Conservation (phyloP, 2,797 vertebrate genomes). For the Premnoplex brunnescens region DNA sequence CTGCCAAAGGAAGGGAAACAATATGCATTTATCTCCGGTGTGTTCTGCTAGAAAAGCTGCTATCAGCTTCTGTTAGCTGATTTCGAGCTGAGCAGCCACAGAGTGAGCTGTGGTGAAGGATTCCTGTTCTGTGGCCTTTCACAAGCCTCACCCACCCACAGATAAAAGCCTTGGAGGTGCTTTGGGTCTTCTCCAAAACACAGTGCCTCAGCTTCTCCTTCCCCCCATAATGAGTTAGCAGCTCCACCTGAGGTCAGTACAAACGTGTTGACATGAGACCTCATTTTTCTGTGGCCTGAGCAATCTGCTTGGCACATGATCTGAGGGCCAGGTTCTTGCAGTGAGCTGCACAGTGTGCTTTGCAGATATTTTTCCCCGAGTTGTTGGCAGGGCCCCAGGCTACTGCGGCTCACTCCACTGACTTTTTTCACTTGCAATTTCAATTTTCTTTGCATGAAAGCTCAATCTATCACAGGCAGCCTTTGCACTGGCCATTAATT, state of each 20-base stretch:
- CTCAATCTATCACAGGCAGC: conserved; percentile 7
- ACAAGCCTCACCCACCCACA: background rate
- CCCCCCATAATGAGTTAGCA: background rate
- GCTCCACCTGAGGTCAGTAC: background rate
- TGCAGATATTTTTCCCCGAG: background rate
- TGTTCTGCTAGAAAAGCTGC: background rate
- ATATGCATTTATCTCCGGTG: background rate
- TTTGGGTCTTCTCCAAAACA: background rate
- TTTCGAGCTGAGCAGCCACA: background rate
- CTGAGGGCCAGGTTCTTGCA: background rate
- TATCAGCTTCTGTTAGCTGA: background rate
- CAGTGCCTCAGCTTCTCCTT: background rate
- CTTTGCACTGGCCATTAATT: conserved; percentile 25
- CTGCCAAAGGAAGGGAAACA: background rate
- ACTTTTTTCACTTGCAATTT: conserved; percentile 28
- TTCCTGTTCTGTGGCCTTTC: background rate
- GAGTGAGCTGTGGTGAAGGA: background rate
- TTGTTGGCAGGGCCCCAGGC: conserved; percentile 17
- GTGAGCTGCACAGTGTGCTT: background rate
- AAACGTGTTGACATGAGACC: background rate
- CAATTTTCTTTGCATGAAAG: conserved; percentile 34
- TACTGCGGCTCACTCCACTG: background rate
- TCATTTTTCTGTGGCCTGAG: background rate
- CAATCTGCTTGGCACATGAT: background rate
- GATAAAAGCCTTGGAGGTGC: background rate